Evolutionary conservation across 2,113 vertebrate species (phyloP).

Genomic region (Telmatochromis bifrenatus): DNA sequence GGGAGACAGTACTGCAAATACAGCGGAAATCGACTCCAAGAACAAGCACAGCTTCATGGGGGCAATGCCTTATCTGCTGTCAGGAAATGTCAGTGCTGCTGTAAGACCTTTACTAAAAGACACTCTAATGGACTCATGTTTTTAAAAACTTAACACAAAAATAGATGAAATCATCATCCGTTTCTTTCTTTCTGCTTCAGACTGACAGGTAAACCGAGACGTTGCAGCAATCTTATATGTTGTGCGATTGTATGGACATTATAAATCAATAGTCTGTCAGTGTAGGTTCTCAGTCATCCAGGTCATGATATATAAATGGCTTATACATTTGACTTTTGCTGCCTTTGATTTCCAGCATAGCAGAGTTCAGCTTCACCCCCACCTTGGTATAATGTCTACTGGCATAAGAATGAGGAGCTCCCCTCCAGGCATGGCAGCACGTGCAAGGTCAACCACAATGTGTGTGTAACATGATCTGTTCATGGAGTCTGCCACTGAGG

Average conservation of each 20-base stretch:
- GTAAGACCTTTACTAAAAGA: slow-evolving; percentile 1
- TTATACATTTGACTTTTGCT: not conserved
- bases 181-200: not conserved
- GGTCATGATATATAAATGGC: not conserved
- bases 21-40: slow-evolving; percentile 38
- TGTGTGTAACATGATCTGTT: not conserved
- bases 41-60: slow-evolving; percentile 4
- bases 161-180: not conserved
- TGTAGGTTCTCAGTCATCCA: not conserved
- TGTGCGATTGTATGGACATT: not conserved
- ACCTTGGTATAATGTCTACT: not conserved
- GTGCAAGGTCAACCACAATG: slow-evolving; percentile 4
- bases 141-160: not conserved
- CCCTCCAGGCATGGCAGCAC: not conserved
- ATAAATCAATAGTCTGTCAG: not conserved
- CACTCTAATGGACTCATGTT: not conserved
- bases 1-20: slow-evolving; percentile 53
- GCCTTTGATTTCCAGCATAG: not conserved
- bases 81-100: slow-evolving; percentile 16
- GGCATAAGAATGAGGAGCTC: not conserved
- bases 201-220: not conserved
- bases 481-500: not conserved
- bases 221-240: not conserved
- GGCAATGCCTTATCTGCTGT: slow-evolving; percentile 19
- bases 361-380: not conserved